Evolutionary conservation across 2,888 invertebrate genomes (phyloP).

Genomic region (Melolontha melolontha): DNA sequence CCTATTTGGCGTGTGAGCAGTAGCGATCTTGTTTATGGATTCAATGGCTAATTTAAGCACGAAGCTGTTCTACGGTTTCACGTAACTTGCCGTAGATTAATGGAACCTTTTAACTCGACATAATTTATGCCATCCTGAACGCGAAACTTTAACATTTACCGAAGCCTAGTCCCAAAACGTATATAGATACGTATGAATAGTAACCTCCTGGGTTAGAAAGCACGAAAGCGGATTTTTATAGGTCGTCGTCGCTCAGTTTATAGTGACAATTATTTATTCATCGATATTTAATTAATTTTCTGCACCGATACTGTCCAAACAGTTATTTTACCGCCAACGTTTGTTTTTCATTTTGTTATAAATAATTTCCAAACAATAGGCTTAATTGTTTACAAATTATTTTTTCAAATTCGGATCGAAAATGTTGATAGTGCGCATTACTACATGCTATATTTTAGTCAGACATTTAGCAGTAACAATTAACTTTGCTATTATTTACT

Average conservation of each 20-base stretch:
- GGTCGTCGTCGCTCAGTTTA: neutral
- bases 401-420: too few relatives aligned
- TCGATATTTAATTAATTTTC: slow-evolving; percentile 19
- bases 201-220: too few relatives aligned
- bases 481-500: too few relatives aligned
- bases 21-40: slow-evolving; percentile 46
- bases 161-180: neutral
- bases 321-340: neutral
- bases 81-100: slow-evolving; percentile 52
- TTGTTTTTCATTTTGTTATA: too few relatives aligned
- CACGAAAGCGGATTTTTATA: slow-evolving; percentile 10
- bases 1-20: slow-evolving; percentile 28
- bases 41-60: slow-evolving; percentile 48
- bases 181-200: neutral
- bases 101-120: slow-evolving; percentile 49
- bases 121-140: slow-evolving; percentile 39
- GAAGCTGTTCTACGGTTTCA: slow-evolving; percentile 43
- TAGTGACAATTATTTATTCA: slow-evolving; percentile 9
- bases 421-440: too few relatives aligned
- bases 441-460: too few relatives aligned
- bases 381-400: too few relatives aligned
- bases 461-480: too few relatives aligned
- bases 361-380: too few relatives aligned
- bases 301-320: neutral
- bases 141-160: slow-evolving; percentile 20